phyloP scores from a whole-genome alignment of 2,888 invertebrate species.

The Bimastos eiseni region DNA sequence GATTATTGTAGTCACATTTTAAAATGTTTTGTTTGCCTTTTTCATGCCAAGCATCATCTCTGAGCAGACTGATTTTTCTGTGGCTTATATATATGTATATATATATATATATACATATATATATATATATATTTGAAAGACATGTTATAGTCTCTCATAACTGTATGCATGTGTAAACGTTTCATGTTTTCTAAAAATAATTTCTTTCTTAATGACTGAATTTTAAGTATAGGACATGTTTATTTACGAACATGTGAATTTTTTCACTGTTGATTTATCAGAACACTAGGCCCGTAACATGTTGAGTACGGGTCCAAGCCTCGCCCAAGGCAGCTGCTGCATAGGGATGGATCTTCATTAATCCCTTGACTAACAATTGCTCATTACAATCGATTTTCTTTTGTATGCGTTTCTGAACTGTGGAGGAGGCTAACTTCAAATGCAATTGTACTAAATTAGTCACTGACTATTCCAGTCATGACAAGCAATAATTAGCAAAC shows the following conservation, averaged over 20 bases:
- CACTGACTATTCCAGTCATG: neutral
- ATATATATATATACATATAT: too few species aligned
- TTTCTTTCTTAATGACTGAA: neutral
- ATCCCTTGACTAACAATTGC: too few species aligned
- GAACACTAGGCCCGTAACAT: too few species aligned
- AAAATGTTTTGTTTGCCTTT: neutral
- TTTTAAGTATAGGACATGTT: neutral
- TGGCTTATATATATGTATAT: neutral
- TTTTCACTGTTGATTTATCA: neutral
- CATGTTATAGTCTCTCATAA: neutral
- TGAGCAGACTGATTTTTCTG: neutral
- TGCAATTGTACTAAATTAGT: neutral
- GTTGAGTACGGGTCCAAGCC: too few species aligned
- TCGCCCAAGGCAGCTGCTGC: too few species aligned
- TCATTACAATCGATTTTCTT: too few species aligned
- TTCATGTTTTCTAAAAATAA: neutral
- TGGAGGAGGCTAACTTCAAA: too few species aligned
- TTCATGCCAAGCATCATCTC: neutral
- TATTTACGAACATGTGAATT: neutral
- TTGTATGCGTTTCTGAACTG: too few species aligned
- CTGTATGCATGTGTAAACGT: neutral
- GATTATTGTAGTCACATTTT: neutral
- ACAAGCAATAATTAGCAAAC: neutral
- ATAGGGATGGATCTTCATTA: too few species aligned
- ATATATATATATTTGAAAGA: neutral